Percentiles rank a stretch among this genome's conserved stretches.
Evolutionary conservation across 2,888 invertebrate genomes (phyloP).

Genomic region (Dynastes maya): DNA sequence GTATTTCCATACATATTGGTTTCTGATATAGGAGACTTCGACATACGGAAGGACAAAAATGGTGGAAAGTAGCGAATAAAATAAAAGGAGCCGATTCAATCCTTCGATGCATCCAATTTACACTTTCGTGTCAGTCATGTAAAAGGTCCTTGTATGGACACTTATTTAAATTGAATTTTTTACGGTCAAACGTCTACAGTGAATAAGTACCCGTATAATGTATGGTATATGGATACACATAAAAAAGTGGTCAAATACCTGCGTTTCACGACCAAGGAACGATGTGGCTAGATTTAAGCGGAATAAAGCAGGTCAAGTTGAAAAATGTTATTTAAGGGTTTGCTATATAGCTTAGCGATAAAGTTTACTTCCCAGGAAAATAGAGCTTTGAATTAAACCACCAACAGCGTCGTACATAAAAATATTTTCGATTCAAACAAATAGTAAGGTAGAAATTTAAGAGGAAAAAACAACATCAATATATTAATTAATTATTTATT

Average conservation of each 20-base stretch:
- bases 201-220: conserved; percentile 17
- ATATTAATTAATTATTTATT: conserved; percentile 53
- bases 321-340: conserved; percentile 21
- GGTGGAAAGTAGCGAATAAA: conserved; percentile 61
- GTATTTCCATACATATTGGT: conserved; percentile 67
- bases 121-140: conserved; percentile 43
- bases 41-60: conserved; percentile 55
- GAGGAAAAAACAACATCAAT: background rate
- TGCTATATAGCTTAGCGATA: background rate
- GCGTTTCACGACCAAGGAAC: conserved; percentile 17
- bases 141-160: conserved; percentile 36
- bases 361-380: conserved; percentile 7
- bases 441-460: background rate
- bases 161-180: conserved; percentile 46
- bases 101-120: conserved; percentile 45
- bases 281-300: conserved; percentile 38
- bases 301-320: conserved; percentile 42
- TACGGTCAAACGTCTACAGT: conserved; percentile 27
- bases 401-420: background rate
- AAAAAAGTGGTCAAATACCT: conserved; percentile 34
- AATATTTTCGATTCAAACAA: background rate
- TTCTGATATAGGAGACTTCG: conserved; percentile 61
- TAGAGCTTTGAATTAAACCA: background rate
- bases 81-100: conserved; percentile 57
- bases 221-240: conserved; percentile 22